Conservation (phyloP, 2,888 invertebrate species). For the Drosophila macrothrix region DNA sequence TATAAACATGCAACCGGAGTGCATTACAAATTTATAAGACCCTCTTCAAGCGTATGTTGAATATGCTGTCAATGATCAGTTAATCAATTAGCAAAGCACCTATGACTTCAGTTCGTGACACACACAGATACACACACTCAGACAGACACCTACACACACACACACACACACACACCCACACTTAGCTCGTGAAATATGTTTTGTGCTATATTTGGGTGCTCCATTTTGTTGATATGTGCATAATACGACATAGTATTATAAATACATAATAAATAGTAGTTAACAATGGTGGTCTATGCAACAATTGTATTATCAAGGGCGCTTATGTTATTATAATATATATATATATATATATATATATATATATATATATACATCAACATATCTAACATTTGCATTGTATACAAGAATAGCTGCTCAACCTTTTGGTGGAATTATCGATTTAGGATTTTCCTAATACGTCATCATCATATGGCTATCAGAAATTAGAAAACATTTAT, state of each 20-base stretch:
- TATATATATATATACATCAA: not conserved
- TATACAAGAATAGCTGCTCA: constrained; percentile 8
- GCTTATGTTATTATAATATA: constrained; percentile 8
- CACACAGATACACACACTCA: not conserved
- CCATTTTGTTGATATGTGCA: constrained; percentile 28
- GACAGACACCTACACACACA: not conserved
- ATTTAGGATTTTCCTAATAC: constrained; percentile 29
- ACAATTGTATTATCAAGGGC: constrained; percentile 30
- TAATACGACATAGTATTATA: constrained; percentile 26
- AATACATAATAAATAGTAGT: constrained; percentile 34
- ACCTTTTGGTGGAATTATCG: constrained; percentile 32
- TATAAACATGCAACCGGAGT: not conserved
- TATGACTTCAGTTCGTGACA: constrained; percentile 20
- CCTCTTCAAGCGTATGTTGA: not conserved
- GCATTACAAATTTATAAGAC: not conserved
- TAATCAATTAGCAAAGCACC: constrained; percentile 46
- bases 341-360: not conserved
- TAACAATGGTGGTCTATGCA: constrained; percentile 22
- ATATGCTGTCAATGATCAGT: constrained; percentile 10
- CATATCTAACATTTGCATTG: constrained; percentile 25
- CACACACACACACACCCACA: constrained; percentile 1
- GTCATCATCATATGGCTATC: constrained; percentile 1
- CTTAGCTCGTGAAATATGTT: constrained; percentile 1
- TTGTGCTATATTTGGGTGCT: constrained; percentile 31
- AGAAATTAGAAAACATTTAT: constrained; percentile 18